phyloP scores from a whole-genome alignment of 1,140 invertebrate species.

The Diuraphis noxia region DNA sequence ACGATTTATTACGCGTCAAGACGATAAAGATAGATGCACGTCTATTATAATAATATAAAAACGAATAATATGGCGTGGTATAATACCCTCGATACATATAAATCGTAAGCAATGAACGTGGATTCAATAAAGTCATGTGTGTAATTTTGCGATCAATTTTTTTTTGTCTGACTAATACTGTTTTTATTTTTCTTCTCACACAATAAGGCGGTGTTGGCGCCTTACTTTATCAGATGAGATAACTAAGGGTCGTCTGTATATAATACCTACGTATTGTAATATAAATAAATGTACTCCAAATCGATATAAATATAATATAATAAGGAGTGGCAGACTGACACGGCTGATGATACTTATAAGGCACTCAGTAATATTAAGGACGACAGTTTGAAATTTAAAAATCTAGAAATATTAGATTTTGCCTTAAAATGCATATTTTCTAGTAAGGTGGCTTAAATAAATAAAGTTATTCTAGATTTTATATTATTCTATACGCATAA shows the following conservation, averaged over 20 bases:
- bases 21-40: neutral
- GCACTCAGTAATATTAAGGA: neutral
- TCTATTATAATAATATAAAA: neutral
- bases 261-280: neutral
- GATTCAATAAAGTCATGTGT: neutral
- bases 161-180: neutral
- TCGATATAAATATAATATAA: neutral
- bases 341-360: neutral
- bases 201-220: neutral
- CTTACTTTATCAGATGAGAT: neutral
- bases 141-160: neutral
- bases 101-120: neutral
- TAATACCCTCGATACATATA: neutral
- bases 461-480: neutral
- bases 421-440: neutral
- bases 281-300: neutral
- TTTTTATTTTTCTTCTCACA: neutral
- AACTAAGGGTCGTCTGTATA: neutral
- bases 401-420: neutral
- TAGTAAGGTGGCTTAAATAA: neutral
- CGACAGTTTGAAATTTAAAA: neutral
- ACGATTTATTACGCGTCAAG: neutral
- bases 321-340: neutral
- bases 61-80: neutral
- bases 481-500: neutral